A percentile compares a stretch with the other conserved stretches of the same genome.
These are phyloP conservation scores for Perodicticus potto DNA, from an alignment of 2,797 vertebrate genomes.

Conservation along the genomic window DNA sequence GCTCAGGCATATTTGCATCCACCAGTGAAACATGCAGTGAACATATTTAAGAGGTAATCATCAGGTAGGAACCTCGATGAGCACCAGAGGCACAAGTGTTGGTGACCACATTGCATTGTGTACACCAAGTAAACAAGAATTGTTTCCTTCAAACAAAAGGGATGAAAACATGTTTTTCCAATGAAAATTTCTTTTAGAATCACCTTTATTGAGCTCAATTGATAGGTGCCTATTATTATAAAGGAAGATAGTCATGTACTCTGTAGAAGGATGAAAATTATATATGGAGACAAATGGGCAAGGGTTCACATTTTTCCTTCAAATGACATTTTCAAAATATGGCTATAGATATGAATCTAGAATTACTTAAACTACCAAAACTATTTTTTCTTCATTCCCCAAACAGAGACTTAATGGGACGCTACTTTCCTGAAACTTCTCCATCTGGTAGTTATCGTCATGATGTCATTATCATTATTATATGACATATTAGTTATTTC, in stretches of 20 bases:
- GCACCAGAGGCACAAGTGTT: neutral
- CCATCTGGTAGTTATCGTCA: neutral
- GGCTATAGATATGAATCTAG: neutral
- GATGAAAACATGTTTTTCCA: neutral
- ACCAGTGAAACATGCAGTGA: neutral
- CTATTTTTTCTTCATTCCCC: neutral
- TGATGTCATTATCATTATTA: neutral
- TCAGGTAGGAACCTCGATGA: neutral
- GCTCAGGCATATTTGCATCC: neutral
- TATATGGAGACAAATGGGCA: neutral
- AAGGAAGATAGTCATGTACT: neutral
- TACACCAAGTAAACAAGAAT: neutral
- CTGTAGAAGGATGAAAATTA: neutral
- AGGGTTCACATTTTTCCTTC: neutral
- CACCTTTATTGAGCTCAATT: neutral
- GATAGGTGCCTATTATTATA: neutral
- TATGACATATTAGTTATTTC: neutral
- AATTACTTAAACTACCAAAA: conserved; percentile 25
- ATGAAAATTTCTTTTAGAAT: conserved; percentile 17
- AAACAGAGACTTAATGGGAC: neutral
- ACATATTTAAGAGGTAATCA: neutral
- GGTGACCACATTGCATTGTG: neutral
- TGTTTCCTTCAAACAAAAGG: neutral
- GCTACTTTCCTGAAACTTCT: neutral
- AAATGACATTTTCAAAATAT: neutral